Evolutionary conservation across 2,888 invertebrate species (phyloP).

Genomic region (Salpingus planirostris): DNA sequence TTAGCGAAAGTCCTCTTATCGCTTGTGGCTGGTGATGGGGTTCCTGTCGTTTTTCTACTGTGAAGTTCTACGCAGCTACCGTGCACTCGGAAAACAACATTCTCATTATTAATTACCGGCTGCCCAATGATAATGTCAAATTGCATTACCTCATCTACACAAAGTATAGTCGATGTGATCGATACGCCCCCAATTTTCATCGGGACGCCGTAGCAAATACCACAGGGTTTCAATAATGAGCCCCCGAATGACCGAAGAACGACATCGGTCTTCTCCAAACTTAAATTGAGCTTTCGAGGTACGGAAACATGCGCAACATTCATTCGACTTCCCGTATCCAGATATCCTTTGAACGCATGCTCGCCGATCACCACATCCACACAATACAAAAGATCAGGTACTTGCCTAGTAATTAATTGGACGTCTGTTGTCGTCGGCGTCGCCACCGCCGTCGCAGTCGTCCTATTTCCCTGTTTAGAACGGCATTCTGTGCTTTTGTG

Average conservation of each 20-base stretch:
- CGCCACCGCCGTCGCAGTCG: too few species aligned
- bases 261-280: not conserved
- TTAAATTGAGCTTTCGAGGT: not conserved
- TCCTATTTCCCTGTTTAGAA: too few species aligned
- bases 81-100: not conserved
- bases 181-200: not conserved
- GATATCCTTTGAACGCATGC: conserved; percentile 3
- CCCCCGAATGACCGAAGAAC: not conserved
- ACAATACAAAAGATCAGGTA: conserved; percentile 7
- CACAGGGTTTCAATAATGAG: not conserved
- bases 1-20: not conserved
- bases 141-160: not conserved
- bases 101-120: not conserved
- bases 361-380: conserved; percentile 3
- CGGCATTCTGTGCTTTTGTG: conserved; percentile 5
- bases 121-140: not conserved
- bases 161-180: not conserved
- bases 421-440: conserved; percentile 1
- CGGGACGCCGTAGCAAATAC: not conserved
- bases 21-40: too few species aligned
- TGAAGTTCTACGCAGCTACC: not conserved
- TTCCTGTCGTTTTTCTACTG: too few species aligned
- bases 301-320: conserved; percentile 1
- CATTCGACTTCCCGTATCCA: conserved; percentile 8
- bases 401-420: conserved; percentile 6